Evolutionary conservation across 2,888 invertebrate genomes (phyloP), one percentile per base, ranked within the genome.

Genomic region (Drosophila pseudotakahashii): DNA sequence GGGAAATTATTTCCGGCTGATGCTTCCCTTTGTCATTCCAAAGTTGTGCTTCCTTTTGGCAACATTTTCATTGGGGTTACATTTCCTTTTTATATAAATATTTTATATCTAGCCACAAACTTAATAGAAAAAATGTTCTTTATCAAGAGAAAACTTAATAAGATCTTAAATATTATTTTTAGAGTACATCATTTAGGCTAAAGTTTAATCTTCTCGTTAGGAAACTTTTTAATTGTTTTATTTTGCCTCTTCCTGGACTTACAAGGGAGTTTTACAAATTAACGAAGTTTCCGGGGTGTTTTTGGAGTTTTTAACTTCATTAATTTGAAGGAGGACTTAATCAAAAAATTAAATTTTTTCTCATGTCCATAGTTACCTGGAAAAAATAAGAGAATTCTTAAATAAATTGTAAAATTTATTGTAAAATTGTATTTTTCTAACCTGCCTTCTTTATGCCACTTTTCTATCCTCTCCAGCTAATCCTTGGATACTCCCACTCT

Each of bases 141-240:
- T 19, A 14, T 37, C 10, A 19, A 13, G 30, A 7, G 26, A 3
- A 14, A 45, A 45, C 7, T 45, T 58, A 44, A n/a, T 16, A 11
- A 16, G 26, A 7, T 37, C 30, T 19, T n/a, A n/a, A 19, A 30
- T 51, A 30, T n/a, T 39, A 19, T 39, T 30, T 48, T 48, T 16
- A 16, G 7, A 32, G 47, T 16, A 16, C 16, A 11, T 32, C 14
- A n/a, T n/a, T 14, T 16, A 32, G 30, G 16, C 5, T 16, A 13
- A 48, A 48, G 48, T 48, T 48, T 48, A 34, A 34, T 13, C 48
- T 19, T 11, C 10, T 32, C 47, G 16, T 19, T 19, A 6, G 16
- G 4, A 48, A 48, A 48, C 34, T 48, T 48, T 48, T 48, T 48
- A 48, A 48, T 48, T 48, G 13, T 48, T 48, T 48, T 13, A 13